Conservation (phyloP, 1,140 invertebrate species). For the Meloidogyne chitwoodi region DNA sequence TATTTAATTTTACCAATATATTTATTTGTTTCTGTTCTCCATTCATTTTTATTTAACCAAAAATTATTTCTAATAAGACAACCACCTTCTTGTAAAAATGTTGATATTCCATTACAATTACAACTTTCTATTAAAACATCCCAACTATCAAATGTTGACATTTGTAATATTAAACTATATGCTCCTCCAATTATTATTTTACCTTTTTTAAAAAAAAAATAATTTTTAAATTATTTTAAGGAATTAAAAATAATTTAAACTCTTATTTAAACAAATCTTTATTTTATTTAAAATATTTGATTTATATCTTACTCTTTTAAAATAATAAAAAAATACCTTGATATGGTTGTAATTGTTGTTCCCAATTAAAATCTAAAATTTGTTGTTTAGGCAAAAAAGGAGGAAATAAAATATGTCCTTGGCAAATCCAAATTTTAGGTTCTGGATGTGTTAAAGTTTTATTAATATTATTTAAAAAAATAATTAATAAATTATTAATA, state of each 20-base stretch:
- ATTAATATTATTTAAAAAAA: neutral
- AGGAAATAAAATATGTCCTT: neutral
- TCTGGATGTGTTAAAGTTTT: neutral
- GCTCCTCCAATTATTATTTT: neutral
- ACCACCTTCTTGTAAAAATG: neutral
- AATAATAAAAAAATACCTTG: neutral
- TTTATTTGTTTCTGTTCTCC: neutral
- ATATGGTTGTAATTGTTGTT: neutral
- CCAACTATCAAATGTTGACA: neutral
- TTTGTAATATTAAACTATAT: neutral
- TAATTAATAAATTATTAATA: neutral
- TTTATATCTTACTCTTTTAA: too few relatives aligned
- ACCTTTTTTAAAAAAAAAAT: neutral
- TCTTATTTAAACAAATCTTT: too few relatives aligned
- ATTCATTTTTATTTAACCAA: neutral
- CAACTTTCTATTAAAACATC: neutral
- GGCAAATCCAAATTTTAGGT: neutral
- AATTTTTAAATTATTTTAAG: too few relatives aligned
- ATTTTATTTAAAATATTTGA: too few relatives aligned
- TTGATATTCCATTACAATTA: neutral
- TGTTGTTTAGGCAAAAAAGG: neutral
- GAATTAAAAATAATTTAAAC: too few relatives aligned
- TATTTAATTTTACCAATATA: neutral
- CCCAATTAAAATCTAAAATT: neutral
- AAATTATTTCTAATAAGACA: neutral